A percentile compares a stretch with the other conserved stretches of the same genome.
phyloP scores from a whole-genome alignment of 2,797 vertebrate genomes.

The Crocidura indochinensis region DNA sequence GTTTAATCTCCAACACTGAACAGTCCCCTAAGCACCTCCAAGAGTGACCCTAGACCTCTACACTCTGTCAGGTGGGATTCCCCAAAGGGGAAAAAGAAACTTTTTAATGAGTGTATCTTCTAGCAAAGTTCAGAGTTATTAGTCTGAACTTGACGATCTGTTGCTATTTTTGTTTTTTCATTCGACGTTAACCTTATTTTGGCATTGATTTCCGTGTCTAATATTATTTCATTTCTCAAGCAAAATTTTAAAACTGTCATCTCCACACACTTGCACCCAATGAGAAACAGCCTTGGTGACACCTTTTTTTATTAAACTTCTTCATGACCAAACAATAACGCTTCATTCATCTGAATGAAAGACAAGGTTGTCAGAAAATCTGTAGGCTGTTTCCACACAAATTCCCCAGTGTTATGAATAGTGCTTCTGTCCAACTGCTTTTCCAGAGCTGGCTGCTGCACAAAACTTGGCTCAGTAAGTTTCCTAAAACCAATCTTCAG shows the following conservation, averaged over 20 bases:
- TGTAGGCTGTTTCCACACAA: conserved; percentile 71
- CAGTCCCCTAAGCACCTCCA: too few species aligned
- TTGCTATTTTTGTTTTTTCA: conserved; percentile 52
- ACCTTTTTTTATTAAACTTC: conserved; percentile 79
- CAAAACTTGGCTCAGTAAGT: conserved; percentile 59
- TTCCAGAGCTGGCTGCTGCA: conserved; percentile 55
- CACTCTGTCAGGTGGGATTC: too few species aligned
- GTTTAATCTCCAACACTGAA: background rate
- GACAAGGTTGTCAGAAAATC: conserved; percentile 83
- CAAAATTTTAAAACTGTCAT: conserved; percentile 78
- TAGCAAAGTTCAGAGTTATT: conserved; percentile 50
- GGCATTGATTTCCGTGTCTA: conserved; percentile 76
- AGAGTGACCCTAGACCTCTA: too few species aligned
- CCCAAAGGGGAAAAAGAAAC: too few species aligned
- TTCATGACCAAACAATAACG: conserved; percentile 76
- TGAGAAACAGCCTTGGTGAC: conserved; percentile 75
- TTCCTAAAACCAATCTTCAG: conserved; percentile 77
- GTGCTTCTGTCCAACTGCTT: conserved; percentile 66
- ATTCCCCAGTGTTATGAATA: conserved; percentile 70
- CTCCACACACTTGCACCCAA: conserved; percentile 63
- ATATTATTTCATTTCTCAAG: conserved; percentile 79
- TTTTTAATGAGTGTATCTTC: background rate
- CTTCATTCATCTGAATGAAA: conserved; percentile 83
- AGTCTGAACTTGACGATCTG: conserved; percentile 45
- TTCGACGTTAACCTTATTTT: conserved; percentile 74